Percentiles rank a stretch among this genome's conserved stretches.
phyloP scores from a whole-genome alignment of 2,113 vertebrate genomes.

The Argyrosomus japonicus region DNA sequence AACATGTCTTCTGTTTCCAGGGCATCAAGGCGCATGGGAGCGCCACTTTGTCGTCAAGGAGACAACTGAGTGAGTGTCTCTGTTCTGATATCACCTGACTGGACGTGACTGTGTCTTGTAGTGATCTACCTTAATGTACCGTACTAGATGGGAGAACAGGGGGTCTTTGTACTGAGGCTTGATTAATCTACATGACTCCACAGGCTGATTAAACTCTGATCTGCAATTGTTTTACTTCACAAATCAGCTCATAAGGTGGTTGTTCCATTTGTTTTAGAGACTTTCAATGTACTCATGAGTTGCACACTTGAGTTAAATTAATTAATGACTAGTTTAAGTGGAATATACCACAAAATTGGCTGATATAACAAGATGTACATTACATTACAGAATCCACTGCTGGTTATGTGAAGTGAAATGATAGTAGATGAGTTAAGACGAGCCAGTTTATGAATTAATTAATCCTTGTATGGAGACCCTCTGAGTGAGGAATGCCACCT shows the following conservation, averaged over 20 bases:
- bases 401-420: conserved; percentile 64
- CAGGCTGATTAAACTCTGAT: conserved; percentile 27
- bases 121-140: conserved; percentile 71
- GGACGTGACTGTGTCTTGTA: conserved; percentile 77
- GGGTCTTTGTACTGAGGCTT: conserved; percentile 72
- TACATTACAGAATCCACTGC: background rate
- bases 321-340: background rate
- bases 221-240: conserved; percentile 62
- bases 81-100: conserved; percentile 79
- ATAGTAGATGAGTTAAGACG: conserved; percentile 10
- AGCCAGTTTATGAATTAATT: conserved; percentile 46
- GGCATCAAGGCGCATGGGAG: conserved; percentile 80
- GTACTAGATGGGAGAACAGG: conserved; percentile 53
- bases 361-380: background rate
- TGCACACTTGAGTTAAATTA: background rate
- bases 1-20: conserved; percentile 80
- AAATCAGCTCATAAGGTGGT: conserved; percentile 27
- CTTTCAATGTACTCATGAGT: background rate
- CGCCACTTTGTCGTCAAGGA: conserved; percentile 79
- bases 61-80: conserved; percentile 82
- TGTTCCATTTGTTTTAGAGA: background rate
- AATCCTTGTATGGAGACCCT: conserved; percentile 67
- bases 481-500: conserved; percentile 69
- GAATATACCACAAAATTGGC: background rate
- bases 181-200: conserved; percentile 47